These are phyloP conservation scores for Hystrix cristata DNA, from an alignment of 2,113 vertebrate genomes.

Conservation along the genomic window DNA sequence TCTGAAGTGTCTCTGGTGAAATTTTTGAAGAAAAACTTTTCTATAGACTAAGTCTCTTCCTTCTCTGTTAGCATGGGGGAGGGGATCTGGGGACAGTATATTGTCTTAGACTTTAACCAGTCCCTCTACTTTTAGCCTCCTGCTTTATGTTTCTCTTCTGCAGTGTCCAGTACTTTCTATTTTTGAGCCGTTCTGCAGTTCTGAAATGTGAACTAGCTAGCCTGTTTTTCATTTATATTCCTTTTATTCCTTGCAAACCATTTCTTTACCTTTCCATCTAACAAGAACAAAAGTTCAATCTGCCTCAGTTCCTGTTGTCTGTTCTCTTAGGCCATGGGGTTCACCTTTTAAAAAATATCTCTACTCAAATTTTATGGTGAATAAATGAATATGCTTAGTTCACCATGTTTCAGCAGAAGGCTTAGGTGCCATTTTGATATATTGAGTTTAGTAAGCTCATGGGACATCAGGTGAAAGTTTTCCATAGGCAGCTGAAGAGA, in stretches of 20 bases:
- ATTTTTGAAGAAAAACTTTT: background rate
- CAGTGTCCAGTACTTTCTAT: background rate
- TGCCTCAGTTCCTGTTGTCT: background rate
- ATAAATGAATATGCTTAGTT: background rate
- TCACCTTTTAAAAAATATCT: constrained; percentile 1
- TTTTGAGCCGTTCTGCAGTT: background rate
- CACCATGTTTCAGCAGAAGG: background rate
- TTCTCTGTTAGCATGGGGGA: too few relatives aligned
- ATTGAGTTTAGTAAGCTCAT: background rate
- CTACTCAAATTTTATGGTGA: background rate
- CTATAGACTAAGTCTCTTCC: background rate
- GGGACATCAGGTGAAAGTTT: background rate
- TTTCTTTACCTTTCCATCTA: background rate
- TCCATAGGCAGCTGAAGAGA: background rate
- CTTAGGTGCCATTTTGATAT: background rate
- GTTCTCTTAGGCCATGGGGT: background rate
- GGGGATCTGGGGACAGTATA: background rate
- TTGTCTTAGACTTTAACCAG: background rate
- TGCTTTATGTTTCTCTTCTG: background rate
- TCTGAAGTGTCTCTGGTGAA: background rate
- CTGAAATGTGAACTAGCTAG: background rate
- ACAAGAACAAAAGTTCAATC: background rate
- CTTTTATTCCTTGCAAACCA: background rate
- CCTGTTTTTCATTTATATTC: background rate
- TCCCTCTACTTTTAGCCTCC: background rate